phyloP scores from a whole-genome alignment of 2,888 invertebrate species.

The Didymodactylos carnosus region DNA sequence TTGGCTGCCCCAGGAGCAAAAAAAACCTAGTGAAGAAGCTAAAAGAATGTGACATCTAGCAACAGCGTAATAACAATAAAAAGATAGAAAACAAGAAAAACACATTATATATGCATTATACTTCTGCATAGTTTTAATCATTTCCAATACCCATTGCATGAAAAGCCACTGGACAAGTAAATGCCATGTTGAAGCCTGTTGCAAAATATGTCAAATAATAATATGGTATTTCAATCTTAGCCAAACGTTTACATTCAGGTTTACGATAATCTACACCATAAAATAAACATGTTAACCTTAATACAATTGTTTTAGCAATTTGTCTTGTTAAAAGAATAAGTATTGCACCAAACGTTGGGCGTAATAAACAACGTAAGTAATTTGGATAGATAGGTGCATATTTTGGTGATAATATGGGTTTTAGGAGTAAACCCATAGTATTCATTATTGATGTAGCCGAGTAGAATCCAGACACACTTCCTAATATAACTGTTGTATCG shows the following conservation, averaged over 20 bases:
- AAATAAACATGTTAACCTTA: conserved; percentile 50
- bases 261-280: conserved; percentile 48
- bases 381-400: conserved; percentile 61
- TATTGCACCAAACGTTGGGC: conserved; percentile 54
- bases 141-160: conserved; percentile 53
- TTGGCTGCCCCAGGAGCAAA: too few species aligned
- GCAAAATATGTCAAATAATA: conserved; percentile 61
- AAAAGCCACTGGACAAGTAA: conserved; percentile 57
- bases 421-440: conserved; percentile 18
- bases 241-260: conserved; percentile 38
- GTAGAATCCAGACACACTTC: conserved; percentile 55
- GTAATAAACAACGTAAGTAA: conserved; percentile 18
- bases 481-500: conserved; percentile 68
- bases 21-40: too few species aligned
- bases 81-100: too few species aligned
- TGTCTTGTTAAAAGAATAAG: conserved; percentile 50
- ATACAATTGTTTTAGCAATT: conserved; percentile 47
- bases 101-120: conserved; percentile 44
- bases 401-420: conserved; percentile 40
- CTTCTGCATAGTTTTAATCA: conserved; percentile 64
- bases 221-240: conserved; percentile 52
- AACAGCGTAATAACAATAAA: too few species aligned
- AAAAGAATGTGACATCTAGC: too few species aligned
- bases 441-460: conserved; percentile 32
- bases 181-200: conserved; percentile 58